phyloP scores from a whole-genome alignment of 1,140 invertebrate species.

The Eumaeus atala region DNA sequence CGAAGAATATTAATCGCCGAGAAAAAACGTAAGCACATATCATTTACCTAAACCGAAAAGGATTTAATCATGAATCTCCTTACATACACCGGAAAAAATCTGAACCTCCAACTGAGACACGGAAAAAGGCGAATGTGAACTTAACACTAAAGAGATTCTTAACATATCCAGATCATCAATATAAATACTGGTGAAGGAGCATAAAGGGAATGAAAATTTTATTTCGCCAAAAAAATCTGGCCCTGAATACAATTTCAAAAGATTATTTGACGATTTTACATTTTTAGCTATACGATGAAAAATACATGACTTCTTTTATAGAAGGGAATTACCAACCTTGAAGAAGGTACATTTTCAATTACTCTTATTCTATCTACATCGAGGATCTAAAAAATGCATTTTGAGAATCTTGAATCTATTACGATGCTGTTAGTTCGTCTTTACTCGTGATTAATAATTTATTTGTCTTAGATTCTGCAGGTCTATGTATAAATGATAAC shows the following conservation, averaged over 20 bases:
- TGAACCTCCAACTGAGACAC: slow-evolving; percentile 1
- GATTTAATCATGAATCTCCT: neutral
- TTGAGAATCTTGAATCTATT: neutral
- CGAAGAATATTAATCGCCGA: neutral
- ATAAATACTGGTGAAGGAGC: neutral
- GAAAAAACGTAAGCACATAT: neutral
- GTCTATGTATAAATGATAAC: slow-evolving; percentile 18
- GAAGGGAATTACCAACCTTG: slow-evolving; percentile 23
- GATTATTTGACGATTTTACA: neutral
- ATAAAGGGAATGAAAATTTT: slow-evolving; percentile 3
- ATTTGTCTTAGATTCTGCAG: slow-evolving; percentile 6
- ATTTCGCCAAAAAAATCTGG: neutral
- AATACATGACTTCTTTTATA: slow-evolving; percentile 23
- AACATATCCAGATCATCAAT: neutral
- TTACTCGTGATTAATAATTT: neutral
- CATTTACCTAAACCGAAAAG: neutral
- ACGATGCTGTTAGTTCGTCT: neutral
- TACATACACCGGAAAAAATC: slow-evolving; percentile 2
- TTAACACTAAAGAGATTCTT: neutral
- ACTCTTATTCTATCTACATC: neutral
- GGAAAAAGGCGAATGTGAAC: slow-evolving; percentile 1
- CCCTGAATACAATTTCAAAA: slow-evolving; percentile 5
- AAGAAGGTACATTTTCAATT: slow-evolving; percentile 9
- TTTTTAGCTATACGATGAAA: slow-evolving; percentile 15
- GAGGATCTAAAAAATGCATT: neutral